phyloP scores from a whole-genome alignment of 1,140 invertebrate species.

The Megathymus violae region DNA sequence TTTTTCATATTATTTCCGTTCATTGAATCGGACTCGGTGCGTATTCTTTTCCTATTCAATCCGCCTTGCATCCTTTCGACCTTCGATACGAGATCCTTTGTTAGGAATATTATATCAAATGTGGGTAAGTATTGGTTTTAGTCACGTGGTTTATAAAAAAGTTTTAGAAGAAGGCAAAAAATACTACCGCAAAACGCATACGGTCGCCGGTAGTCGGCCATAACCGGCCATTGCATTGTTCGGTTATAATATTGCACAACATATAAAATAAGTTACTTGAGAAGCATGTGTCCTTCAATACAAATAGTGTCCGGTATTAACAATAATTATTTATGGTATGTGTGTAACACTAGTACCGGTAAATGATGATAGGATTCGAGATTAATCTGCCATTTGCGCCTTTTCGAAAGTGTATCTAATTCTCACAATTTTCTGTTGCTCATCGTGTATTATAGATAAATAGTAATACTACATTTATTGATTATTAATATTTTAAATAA shows the following conservation, averaged over 20 bases:
- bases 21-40: constrained; percentile 57
- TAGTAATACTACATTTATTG: too few species aligned
- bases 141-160: not conserved
- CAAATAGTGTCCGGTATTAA: too few species aligned
- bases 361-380: constrained; percentile 8
- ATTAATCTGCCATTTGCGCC: constrained; percentile 1
- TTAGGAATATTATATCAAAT: too few species aligned
- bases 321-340: not conserved
- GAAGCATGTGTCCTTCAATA: too few species aligned
- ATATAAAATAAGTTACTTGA: not conserved
- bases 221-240: not conserved
- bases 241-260: constrained; percentile 9
- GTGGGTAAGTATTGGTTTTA: too few species aligned
- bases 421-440: too few species aligned
- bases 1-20: constrained; percentile 66
- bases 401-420: too few species aligned
- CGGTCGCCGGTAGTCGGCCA: constrained; percentile 5
- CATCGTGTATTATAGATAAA: too few species aligned
- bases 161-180: not conserved
- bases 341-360: not conserved
- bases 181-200: not conserved
- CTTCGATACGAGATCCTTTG: constrained; percentile 43
- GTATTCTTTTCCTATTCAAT: constrained; percentile 63
- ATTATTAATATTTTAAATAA: too few species aligned
- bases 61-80: constrained; percentile 57